Conservation (phyloP, 2,113 vertebrate species). For the Phylloscopus trochilus region DNA sequence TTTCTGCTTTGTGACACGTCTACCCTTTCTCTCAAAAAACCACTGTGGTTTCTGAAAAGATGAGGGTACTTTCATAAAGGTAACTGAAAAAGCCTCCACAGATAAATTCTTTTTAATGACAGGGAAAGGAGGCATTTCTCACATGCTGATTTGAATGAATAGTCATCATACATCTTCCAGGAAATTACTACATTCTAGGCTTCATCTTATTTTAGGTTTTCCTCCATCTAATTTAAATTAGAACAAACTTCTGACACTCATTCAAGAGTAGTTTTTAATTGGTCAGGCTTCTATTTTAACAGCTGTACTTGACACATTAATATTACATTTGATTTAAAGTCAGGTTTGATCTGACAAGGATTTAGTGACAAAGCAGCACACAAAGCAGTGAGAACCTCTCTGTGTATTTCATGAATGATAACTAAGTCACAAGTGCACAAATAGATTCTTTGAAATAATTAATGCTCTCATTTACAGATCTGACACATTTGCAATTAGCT, state of each 20-base stretch:
- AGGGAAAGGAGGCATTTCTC: not conserved
- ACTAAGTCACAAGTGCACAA: not conserved
- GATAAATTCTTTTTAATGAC: not conserved
- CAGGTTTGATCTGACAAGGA: not conserved
- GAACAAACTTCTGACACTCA: not conserved
- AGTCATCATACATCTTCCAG: not conserved
- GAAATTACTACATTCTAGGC: not conserved
- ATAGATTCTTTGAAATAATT: conserved; percentile 9
- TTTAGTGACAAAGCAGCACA: not conserved
- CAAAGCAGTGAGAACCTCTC: not conserved
- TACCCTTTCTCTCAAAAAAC: not conserved
- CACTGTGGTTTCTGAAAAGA: not conserved
- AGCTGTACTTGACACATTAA: not conserved
- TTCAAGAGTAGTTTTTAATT: not conserved
- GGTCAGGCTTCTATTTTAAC: not conserved
- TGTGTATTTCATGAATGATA: not conserved
- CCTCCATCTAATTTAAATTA: not conserved
- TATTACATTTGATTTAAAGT: not conserved
- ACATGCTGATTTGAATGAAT: not conserved
- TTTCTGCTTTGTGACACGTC: not conserved
- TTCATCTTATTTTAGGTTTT: not conserved
- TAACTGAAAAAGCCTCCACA: not conserved
- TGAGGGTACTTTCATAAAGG: not conserved
- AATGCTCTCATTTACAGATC: not conserved
- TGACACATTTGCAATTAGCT: not conserved